Base-by-base conservation (phyloP, 2,113 vertebrate species). In the Acanthisitta chloris region DNA sequence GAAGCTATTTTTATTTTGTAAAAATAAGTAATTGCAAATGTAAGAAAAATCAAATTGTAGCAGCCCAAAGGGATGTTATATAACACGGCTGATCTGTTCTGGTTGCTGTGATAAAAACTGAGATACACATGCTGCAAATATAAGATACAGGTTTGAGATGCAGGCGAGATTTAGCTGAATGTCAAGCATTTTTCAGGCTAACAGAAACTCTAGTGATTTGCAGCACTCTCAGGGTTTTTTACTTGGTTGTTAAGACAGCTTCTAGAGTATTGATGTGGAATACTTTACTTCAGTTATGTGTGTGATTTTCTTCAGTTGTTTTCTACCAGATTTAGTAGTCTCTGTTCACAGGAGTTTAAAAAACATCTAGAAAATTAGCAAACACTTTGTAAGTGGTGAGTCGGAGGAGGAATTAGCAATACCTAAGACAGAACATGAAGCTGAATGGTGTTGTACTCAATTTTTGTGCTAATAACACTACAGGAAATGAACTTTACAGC, bases 21-120 rank as follows among this genome's bases (percentile, higher is more conserved):
- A 78, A 86, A 83, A 21, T 10, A 40, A 82, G 10, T 71, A 81
- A 79, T 34, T 86, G 67, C 46, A 85, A 92, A 80, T 73, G 24
- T 46, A 16, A n/a, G 45, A 72, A 84, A 62, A 81, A 55, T 40
- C 12, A 43, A 61, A 36, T 24, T 59, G n/a, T 57, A n/a, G 49
- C 26, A 86, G 31, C 54, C 25, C 4, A 3, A 3, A 26, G 42
- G 42, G 29, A 23, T 86, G 49, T 88, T 96, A 48, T 90, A 71
- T 96, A 94, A 96, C 65, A 20, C 43, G 62, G 52, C 84, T 94
- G 95, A 83, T 79, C 67, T 58, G 33, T 73, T 81, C 52, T 71
- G 34, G 57, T 66, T 94, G 34, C 43, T 0, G 14, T 79, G 88
- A 31, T 88, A 69, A 92, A 70, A 72, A 26, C 61, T 31, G 85